Evolutionary conservation across 92 coral and sea anemone species (phyloP).

Genomic region (Parazoanthus atlanticus): DNA sequence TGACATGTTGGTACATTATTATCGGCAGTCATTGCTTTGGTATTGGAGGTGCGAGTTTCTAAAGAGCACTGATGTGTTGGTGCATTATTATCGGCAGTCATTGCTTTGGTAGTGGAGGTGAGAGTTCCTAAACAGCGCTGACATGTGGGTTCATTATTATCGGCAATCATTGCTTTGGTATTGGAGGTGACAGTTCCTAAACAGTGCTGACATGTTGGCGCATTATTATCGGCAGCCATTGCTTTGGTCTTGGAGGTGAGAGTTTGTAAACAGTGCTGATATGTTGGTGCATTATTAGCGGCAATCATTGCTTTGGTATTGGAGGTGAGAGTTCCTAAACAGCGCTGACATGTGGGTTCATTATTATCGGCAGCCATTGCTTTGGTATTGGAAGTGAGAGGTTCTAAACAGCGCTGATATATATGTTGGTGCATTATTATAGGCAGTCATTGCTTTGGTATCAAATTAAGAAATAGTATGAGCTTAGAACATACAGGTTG

Average conservation of each 20-base stretch:
- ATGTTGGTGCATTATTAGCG: too few relatives aligned
- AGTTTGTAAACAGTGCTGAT: neutral
- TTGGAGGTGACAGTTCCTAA: slow-evolving; percentile 61
- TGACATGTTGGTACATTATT: neutral
- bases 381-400: slow-evolving; percentile 64
- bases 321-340: slow-evolving; percentile 57
- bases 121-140: neutral
- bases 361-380: slow-evolving; percentile 10
- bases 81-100: slow-evolving; percentile 17
- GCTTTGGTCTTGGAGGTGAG: slow-evolving; percentile 68
- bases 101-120: slow-evolving; percentile 73
- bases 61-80: neutral
- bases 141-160: neutral
- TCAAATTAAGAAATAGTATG: too few relatives aligned
- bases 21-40: slow-evolving; percentile 53
- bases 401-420: neutral
- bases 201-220: too few relatives aligned
- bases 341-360: too few relatives aligned
- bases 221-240: neutral
- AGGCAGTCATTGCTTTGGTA: too few relatives aligned
- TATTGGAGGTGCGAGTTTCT: slow-evolving; percentile 59
- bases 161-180: slow-evolving; percentile 47
- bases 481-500: too few relatives aligned
- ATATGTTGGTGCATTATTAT: too few relatives aligned
- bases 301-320: slow-evolving; percentile 39